Evolutionary conservation across 2,888 invertebrate species (phyloP), one percentile per base, ranked within the genome.

Genomic region (Aspidiotus rigidus): DNA sequence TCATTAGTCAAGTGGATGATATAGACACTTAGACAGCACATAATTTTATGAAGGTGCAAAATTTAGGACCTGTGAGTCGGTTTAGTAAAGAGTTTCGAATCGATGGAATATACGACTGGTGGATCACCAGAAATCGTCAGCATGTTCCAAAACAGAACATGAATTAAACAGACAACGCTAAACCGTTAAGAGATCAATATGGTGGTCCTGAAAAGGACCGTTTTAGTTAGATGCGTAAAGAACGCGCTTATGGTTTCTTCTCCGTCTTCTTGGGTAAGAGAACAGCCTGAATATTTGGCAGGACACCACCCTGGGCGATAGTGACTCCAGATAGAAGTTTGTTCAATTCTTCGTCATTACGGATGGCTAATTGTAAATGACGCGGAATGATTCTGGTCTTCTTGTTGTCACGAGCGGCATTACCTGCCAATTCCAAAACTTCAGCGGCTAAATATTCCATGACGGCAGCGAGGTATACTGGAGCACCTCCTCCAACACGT

Each of bases 301-400:
- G 77, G 0, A 92, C 91, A 74, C 91, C 92, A 71, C 91, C 91
- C 78, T 91, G 87, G 17, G 89, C 86, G 76, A 92, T 90, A 15
- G 89, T 90, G 1, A 90, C 90, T 54, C 87, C 87, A 0, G 84
- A 82, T 8, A 92, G 78, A 40, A 92, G 80, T 77, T 85, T 87
- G 77, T 88, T 89, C 75, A 92, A 79, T 75, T 92, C 91, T 74
- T 90, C 89, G 77, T 92, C 91, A 77, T 89, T 90, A n/a, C 88
- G 81, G 72, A 91, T 85, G 39, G 90, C 90, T 73, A 92, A 76
- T 76, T 90, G 87, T 40, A 91, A 80, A 77, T 90, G 90, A 63
- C 90, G 82, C 0, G 90, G 89, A 69, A 87, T 86, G 75, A 92
- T 90, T 79, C 85, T 78, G 0, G 81, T 80, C 75, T 87, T 88